These are phyloP conservation scores for Thereuonema tuberculata DNA, from an alignment of 1,140 invertebrate species.

Conservation along the genomic window DNA sequence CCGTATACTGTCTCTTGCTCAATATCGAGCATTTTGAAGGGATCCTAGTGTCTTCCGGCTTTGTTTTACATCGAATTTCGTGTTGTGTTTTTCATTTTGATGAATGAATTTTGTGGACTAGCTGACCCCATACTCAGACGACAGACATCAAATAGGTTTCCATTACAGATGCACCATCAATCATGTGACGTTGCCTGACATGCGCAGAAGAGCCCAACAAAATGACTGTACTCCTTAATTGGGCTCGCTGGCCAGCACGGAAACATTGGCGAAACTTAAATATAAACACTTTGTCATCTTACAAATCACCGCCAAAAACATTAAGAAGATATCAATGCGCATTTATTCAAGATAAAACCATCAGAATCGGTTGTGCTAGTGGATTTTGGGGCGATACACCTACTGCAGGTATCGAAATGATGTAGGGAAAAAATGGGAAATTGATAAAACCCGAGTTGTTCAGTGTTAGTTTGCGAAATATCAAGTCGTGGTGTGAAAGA, in stretches of 20 bases:
- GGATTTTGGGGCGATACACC: conserved; percentile 44
- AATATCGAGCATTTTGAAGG: conserved; percentile 25
- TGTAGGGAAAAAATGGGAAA: too few relatives aligned
- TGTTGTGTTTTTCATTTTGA: not conserved
- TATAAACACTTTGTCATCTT: too few relatives aligned
- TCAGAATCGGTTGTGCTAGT: conserved; percentile 39
- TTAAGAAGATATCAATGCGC: too few relatives aligned
- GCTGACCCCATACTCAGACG: not conserved
- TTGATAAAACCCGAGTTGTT: not conserved
- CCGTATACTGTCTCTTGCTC: conserved; percentile 60
- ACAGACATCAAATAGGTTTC: not conserved
- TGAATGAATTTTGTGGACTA: not conserved
- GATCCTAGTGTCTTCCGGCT: not conserved
- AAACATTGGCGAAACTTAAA: too few relatives aligned
- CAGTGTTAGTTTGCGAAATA: too few relatives aligned
- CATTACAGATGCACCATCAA: not conserved
- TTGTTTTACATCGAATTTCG: not conserved
- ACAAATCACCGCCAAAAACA: too few relatives aligned
- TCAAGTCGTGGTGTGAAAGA: too few relatives aligned
- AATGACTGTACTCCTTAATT: not conserved
- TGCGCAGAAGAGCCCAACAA: not conserved
- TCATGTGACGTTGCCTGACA: conserved; percentile 6
- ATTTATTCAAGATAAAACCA: too few relatives aligned
- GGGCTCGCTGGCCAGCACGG: too few relatives aligned
- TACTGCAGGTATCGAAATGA: too few relatives aligned